These are phyloP conservation scores for Blastobasis adustella DNA, from an alignment of 2,888 invertebrate genomes.

Conservation along the genomic window DNA sequence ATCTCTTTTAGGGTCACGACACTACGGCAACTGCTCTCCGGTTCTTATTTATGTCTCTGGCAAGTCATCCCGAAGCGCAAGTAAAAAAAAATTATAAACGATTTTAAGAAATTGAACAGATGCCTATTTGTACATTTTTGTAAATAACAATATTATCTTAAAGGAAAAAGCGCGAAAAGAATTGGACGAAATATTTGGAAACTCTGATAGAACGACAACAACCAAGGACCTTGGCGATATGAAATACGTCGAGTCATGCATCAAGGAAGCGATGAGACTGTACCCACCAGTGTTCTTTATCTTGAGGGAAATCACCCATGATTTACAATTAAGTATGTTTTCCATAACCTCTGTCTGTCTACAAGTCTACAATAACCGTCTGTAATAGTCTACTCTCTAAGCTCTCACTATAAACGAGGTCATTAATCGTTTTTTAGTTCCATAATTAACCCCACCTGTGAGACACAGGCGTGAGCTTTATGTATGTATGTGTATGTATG, in stretches of 20 bases:
- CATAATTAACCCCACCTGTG: no score
- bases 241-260: slow-evolving; percentile 80
- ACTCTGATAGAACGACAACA: slow-evolving; percentile 74
- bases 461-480: no score
- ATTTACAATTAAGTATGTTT: slow-evolving; percentile 75
- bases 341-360: no score
- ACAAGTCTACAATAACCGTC: background rate
- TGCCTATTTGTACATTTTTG: background rate
- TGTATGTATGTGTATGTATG: no score
- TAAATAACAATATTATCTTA: background rate
- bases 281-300: slow-evolving; percentile 81
- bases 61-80: slow-evolving; percentile 61
- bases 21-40: slow-evolving; percentile 73
- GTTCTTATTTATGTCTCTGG: slow-evolving; percentile 66
- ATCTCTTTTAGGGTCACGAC: slow-evolving; percentile 74
- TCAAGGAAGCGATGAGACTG: slow-evolving; percentile 79
- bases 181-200: slow-evolving; percentile 76
- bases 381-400: background rate
- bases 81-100: no score
- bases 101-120: no score
- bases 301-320: slow-evolving; percentile 71
- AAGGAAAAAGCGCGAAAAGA: slow-evolving; percentile 77
- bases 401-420: background rate
- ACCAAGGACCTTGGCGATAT: slow-evolving; percentile 76
- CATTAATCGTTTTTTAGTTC: no score